Conservation (phyloP, 1,140 invertebrate species). For the Drosophila sturtevanti region DNA sequence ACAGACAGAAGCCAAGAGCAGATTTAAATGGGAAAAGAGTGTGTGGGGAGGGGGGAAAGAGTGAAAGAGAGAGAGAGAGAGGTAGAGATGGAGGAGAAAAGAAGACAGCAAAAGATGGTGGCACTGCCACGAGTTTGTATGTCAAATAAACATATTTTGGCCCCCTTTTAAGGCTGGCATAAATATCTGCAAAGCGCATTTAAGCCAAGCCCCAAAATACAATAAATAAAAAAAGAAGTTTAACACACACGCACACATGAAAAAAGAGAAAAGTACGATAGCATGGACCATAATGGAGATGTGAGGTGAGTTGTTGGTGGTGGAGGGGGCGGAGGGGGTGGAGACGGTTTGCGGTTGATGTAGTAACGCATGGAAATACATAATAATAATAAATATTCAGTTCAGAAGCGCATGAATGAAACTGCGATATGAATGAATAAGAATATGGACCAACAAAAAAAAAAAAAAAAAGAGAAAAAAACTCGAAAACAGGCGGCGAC, state of each 20-base stretch:
- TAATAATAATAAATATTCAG: conserved; percentile 81
- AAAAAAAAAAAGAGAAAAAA: conserved; percentile 44
- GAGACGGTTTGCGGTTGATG: conserved; percentile 6
- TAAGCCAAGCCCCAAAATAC: conserved; percentile 73
- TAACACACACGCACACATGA: neutral
- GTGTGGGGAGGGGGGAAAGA: neutral
- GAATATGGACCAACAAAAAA: conserved; percentile 27
- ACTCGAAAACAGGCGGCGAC: conserved; percentile 25
- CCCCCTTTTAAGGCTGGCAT: conserved; percentile 60
- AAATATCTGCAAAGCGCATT: conserved; percentile 81
- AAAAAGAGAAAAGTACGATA: conserved; percentile 33
- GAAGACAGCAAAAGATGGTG: neutral
- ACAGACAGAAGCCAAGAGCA: conserved; percentile 38
- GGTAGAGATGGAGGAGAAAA: no score
- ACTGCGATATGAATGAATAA: conserved; percentile 75
- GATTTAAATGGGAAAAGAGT: conserved; percentile 46
- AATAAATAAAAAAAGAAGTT: conserved; percentile 54
- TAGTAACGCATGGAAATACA: conserved; percentile 44
- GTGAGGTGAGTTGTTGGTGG: neutral
- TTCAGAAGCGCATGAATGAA: conserved; percentile 68
- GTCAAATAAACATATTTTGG: conserved; percentile 74
- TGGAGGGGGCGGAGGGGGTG: neutral
- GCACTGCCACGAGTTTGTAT: conserved; percentile 22
- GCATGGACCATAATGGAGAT: conserved; percentile 11
- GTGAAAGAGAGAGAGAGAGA: neutral